Evolutionary conservation across 2,888 invertebrate species (phyloP).

Genomic region (Stramonita haemastoma): DNA sequence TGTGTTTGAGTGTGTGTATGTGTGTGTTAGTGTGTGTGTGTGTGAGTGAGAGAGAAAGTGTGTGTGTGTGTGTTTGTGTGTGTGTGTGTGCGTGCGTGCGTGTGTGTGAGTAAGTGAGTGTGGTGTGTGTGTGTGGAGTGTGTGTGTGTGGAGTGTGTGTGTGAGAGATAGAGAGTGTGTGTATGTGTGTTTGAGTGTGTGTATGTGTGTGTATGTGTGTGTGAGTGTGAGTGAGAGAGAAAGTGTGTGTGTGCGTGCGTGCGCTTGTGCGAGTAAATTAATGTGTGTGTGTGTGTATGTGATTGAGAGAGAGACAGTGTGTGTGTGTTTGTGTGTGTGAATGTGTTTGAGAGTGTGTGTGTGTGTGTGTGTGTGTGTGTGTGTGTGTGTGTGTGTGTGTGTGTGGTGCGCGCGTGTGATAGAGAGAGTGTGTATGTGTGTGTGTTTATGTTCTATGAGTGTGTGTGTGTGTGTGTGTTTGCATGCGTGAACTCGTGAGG

Average conservation of each 20-base stretch:
- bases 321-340: background rate
- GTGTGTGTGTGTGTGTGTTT: background rate
- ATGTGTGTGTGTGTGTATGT: background rate
- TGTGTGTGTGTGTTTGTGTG: background rate
- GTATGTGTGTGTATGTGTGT: no score
- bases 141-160: background rate
- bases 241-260: background rate
- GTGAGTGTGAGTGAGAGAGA: no score
- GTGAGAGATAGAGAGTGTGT: background rate
- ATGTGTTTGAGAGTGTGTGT: background rate
- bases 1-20: background rate
- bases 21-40: no score
- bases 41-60: background rate
- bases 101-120: no score
- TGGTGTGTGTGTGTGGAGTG: conserved; percentile 3
- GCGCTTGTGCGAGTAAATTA: background rate
- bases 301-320: background rate
- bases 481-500: background rate
- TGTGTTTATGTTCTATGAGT: background rate
- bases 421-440: background rate
- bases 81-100: background rate
- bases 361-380: background rate
- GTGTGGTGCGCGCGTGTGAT: background rate
- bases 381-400: background rate
- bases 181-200: background rate